Percentiles rank a stretch among this genome's conserved stretches.
phyloP scores from a whole-genome alignment of 1,140 invertebrate genomes.

The Penaeus vannamei region DNA sequence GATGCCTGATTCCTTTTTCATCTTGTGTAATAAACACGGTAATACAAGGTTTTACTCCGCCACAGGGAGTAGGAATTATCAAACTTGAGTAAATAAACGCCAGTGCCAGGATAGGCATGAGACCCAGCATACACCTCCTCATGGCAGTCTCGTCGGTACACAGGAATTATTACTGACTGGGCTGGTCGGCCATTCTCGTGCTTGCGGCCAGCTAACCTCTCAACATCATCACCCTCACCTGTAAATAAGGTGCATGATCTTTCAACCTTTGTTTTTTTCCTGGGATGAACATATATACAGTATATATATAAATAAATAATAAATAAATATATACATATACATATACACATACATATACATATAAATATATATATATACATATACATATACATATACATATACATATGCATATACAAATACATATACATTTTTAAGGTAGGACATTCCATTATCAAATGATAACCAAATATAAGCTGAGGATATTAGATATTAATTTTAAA shows the following conservation, averaged over 20 bases:
- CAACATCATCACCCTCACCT: conserved; percentile 67
- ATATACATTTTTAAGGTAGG: no score
- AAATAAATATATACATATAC: no score
- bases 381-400: no score
- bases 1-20: conserved; percentile 9
- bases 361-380: no score
- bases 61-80: conserved; percentile 99
- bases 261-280: no score
- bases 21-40: conserved; percentile 96
- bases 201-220: conserved; percentile 48
- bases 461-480: neutral
- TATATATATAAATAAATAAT: no score
- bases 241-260: conserved; percentile 72
- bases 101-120: conserved; percentile 91
- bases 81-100: conserved; percentile 98
- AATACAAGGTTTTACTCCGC: conserved; percentile 99
- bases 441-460: no score
- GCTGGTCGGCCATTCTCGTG: conserved; percentile 39
- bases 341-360: no score
- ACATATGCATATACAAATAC: no score
- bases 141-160: conserved; percentile 96
- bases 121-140: conserved; percentile 97
- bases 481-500: neutral
- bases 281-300: no score
- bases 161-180: conserved; percentile 80